phyloP scores from a whole-genome alignment of 2,113 vertebrate species.

The Gopherus flavomarginatus region DNA sequence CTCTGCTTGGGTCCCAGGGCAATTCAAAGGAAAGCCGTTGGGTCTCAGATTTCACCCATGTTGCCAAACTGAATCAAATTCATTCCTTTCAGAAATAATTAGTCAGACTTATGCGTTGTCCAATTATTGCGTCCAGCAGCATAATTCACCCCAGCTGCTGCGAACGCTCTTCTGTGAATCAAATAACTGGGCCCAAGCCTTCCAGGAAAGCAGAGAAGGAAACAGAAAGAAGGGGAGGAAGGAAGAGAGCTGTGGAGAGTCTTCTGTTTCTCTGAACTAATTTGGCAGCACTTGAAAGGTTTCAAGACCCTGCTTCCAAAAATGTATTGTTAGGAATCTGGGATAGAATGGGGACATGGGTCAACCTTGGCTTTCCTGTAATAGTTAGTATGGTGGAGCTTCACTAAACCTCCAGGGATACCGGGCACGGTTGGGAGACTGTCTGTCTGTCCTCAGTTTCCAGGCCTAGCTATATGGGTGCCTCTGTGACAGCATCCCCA shows the following conservation, averaged over 20 bases:
- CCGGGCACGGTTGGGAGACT: neutral
- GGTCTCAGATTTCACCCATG: neutral
- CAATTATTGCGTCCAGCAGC: neutral
- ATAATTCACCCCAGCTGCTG: conserved; percentile 36
- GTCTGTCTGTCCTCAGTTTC: neutral
- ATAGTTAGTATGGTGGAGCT: neutral
- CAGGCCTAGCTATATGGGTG: neutral
- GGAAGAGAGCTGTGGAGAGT: neutral
- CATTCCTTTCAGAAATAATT: conserved; percentile 34
- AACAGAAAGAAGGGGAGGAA: neutral
- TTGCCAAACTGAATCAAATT: neutral
- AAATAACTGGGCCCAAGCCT: neutral
- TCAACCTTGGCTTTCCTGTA: neutral
- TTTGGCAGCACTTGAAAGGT: neutral
- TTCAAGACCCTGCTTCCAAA: neutral
- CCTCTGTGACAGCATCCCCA: neutral
- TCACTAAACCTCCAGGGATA: neutral
- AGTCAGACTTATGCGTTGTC: neutral
- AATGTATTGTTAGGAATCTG: neutral
- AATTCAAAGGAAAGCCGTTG: neutral
- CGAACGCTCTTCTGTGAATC: neutral
- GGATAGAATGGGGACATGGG: neutral
- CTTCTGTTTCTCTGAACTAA: neutral
- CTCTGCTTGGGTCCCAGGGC: neutral
- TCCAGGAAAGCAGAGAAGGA: neutral